Evolutionary conservation across 2,888 invertebrate species (phyloP), one percentile per base, ranked within the genome.

Genomic region (Xanthorhoe designata): DNA sequence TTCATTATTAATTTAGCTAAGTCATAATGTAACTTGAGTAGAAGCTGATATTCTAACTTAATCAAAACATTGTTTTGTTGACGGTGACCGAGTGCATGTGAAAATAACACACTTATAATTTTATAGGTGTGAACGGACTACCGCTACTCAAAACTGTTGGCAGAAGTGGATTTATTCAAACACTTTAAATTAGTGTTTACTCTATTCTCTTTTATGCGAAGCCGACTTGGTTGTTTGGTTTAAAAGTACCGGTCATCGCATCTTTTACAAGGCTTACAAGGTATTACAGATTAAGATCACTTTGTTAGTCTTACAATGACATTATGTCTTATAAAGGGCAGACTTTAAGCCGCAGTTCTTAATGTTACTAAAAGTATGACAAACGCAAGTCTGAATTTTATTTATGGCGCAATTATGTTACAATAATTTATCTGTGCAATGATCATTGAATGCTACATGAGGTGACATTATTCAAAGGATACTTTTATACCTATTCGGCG

Each of bases 231-330:
- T 32, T 32, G 60, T 63, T 49, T 56, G 18, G 59, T 17, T 42
- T 29, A 45, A 55, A 67, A 60, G 13, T 62, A 59, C 60, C 68
- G 57, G 65, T 61, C 58, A 62, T 58, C 29, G 38, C 38, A 69
- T 73, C 73, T 69, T 73, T 78, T 72, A 68, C 77, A 80, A 81
- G 80, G 81, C 70, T 71, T 73, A 57, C 75, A 18, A 69, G 72
- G 65, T 75, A 61, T 76, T 77, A 77, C 61, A 81, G 82, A 82
- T 82, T 73, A 64, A 51, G 60, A 80, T 82, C 80, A 71, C 73
- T 68, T 74, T 76, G 73, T 68, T 17, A 17, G 13, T 24, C 19
- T 19, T 56, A 56, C 29, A 47, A 57, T 32, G 47, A 24, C 24
- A 19, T 50, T 50, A 18, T 6, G 24, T 51, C 19, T 13, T 24